Evolutionary conservation across 2,113 vertebrate species (phyloP), one percentile per base, ranked within the genome.

Genomic region (Callionymus lyra): DNA sequence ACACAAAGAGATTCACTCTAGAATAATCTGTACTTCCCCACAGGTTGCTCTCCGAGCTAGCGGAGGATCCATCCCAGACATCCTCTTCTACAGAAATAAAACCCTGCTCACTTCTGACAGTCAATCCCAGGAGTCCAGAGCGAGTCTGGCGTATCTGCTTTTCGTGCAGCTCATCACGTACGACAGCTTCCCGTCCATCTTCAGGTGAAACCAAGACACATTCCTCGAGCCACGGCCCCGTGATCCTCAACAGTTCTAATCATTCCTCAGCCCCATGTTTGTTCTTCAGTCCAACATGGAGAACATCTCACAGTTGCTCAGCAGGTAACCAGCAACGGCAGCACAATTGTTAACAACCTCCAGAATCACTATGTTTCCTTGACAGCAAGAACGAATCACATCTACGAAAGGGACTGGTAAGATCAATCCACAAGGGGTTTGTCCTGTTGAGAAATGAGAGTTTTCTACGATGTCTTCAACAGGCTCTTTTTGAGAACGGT

Each of bases 391-490:
- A 91, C 65, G 92, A 97, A 76, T 88, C 92, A 3, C 14, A 88
- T 60, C 76, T 90, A 63, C 85, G 86, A 35, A 97, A 98, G 91
- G 93, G 92, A 82, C 72, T 98, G 82, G 92, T 98, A 86, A 88
- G 89, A 9, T 9, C 12, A 6, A 2, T 6, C 12, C 12, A 14
- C 2, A 3, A 18, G 13, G 34, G 9, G 37, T 34, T 2, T 10
- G 2, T n/a, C n/a, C n/a, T n/a, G 32, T 3, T 43, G 11, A 47
- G 16, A n/a, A 5, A 34, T 9, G n/a, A n/a, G n/a, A 34, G n/a
- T 12, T 34, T 9, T 34, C 32, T 6, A 36, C 6, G 55, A 2
- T 52, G 1, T 41, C 33, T 59, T 32, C 35, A 63, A 12, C 68
- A 98, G 94, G 89, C 89, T 14, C 81, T 98, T 15, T 83, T 86